Conservation (phyloP, 2,888 invertebrate genomes). For the Coremacera marginata region DNA sequence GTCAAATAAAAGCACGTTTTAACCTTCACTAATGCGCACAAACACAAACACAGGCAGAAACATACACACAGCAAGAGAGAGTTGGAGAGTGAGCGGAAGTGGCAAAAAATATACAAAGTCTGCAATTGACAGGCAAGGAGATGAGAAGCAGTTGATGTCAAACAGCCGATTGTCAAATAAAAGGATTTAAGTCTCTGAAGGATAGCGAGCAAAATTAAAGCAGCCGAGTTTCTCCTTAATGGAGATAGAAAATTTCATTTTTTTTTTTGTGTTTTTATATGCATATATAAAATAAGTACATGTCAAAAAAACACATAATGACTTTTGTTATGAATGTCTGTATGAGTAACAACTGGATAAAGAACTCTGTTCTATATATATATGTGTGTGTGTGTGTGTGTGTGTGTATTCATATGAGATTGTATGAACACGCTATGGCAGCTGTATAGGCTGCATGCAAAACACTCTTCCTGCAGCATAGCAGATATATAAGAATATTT, state of each 20-base stretch:
- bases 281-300: background rate
- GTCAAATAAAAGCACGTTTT: conserved; percentile 15
- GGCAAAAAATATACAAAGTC: background rate
- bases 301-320: conserved; percentile 1
- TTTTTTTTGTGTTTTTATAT: background rate
- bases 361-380: background rate
- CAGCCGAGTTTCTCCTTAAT: background rate
- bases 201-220: background rate
- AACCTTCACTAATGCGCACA: background rate
- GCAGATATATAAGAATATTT: no score
- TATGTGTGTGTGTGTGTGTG: background rate
- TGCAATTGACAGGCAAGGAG: background rate
- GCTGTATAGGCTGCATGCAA: background rate
- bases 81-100: background rate
- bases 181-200: background rate
- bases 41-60: no score
- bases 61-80: background rate
- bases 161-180: conserved; percentile 8
- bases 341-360: background rate
- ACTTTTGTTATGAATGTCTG: no score
- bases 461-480: no score
- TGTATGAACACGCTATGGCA: background rate
- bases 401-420: background rate
- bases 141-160: background rate
- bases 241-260: background rate